Evolutionary conservation across 2,888 invertebrate species (phyloP), one percentile per base, ranked within the genome.

Genomic region (Ormyrus nitidulus): DNA sequence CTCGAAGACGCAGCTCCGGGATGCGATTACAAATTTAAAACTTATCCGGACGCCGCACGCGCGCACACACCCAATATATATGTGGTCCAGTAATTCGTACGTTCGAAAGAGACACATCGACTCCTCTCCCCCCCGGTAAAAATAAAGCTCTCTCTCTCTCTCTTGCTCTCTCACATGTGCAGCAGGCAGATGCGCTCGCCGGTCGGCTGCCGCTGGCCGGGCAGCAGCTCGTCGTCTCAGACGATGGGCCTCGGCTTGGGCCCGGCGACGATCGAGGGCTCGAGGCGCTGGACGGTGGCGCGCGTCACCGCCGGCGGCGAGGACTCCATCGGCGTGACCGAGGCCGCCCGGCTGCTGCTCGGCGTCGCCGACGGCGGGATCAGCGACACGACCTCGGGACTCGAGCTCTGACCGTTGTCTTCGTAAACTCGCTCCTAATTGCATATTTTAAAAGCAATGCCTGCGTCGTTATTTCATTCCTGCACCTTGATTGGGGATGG

Each of bases 341-440:
- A 92, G 74, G 91, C 91, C 83, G 92, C 92, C 80, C 92, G 91
- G 75, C 92, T 92, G 83, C 93, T 93, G 87, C 91, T 92, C 6
- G 93, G 92, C 77, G 92, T 93, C 72, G 92, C 87, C 64, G 93
- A 93, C 13, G 93, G 93, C 13, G 94, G 94, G 83, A 95, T 93
- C 85, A 95, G 89, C 86, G 94, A 94, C 13, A 94, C 93, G 77
- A 94, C 93, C 90, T 95, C 95, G 19, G 94, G 94, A 88, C 94
- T 94, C 83, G 87, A 86, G 13, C 86, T 85, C 80, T 86, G 88
- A 75, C 88, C 88, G 79, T 89, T 89, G 85, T 88, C 88, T 85
- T 89, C 88, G 85, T 89, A 89, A 79, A 88, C 88, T 87, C 88
- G 88, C 83, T 89, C 88, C 88, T 89, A 87, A 19, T 19, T 1